phyloP scores from a whole-genome alignment of 1,140 invertebrate genomes.

The Drosophila chauvacae region DNA sequence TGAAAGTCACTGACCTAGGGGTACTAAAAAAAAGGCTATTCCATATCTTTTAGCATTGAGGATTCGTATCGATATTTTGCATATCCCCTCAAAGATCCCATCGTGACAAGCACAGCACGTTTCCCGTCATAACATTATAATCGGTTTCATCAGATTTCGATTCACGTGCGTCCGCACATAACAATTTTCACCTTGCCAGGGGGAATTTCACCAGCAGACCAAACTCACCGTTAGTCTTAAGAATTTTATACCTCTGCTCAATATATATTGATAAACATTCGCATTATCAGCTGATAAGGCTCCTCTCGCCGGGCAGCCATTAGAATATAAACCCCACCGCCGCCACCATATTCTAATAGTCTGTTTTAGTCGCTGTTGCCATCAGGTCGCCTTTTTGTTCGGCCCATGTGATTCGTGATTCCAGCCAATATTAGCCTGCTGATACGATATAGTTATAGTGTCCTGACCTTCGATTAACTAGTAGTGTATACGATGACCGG shows the following conservation, averaged over 20 bases:
- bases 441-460: conserved; percentile 12
- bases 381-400: conserved; percentile 7
- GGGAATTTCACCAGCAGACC: conserved; percentile 30
- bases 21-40: not conserved
- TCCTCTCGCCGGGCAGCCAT: not conserved
- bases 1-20: conserved; percentile 20
- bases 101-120: not conserved
- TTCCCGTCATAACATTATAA: conserved; percentile 5
- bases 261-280: conserved; percentile 37
- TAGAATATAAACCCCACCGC: conserved; percentile 46
- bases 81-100: not conserved
- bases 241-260: conserved; percentile 30
- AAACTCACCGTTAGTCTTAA: conserved; percentile 45
- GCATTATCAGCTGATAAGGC: conserved; percentile 38
- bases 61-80: not conserved
- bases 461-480: not conserved
- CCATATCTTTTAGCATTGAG: not conserved
- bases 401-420: conserved; percentile 3
- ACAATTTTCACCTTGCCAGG: not conserved
- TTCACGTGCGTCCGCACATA: conserved; percentile 14
- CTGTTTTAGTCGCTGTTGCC: conserved; percentile 3
- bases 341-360: conserved; percentile 33
- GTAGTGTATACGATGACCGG: conserved; percentile 51
- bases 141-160: not conserved
- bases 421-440: not conserved